Conservation (phyloP, 2,888 invertebrate species). For the Hemaris fuciformis region DNA sequence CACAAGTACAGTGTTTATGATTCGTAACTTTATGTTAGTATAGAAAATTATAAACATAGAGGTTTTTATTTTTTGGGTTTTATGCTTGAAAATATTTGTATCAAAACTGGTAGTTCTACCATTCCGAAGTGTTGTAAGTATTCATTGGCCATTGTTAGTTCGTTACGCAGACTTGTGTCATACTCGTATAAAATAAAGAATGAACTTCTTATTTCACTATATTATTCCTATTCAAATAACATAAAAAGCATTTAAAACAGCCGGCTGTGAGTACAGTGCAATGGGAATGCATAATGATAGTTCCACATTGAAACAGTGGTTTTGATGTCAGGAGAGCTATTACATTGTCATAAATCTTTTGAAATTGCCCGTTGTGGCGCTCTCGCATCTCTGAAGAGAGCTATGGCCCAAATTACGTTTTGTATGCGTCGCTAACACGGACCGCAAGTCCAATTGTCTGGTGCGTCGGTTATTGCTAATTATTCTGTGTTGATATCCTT, state of each 20-base stretch:
- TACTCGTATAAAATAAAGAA: background rate
- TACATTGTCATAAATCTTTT: constrained; percentile 38
- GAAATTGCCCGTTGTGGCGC: constrained; percentile 29
- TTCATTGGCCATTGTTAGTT: background rate
- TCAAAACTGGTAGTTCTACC: no score
- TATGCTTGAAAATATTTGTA: no score
- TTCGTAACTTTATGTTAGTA: no score
- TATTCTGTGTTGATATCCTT: background rate
- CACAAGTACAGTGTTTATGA: no score
- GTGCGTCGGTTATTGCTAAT: background rate
- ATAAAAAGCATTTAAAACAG: constrained; percentile 7
- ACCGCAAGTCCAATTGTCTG: constrained; percentile 6
- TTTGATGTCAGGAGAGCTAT: constrained; percentile 27
- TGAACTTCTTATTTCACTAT: background rate
- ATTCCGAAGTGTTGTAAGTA: no score
- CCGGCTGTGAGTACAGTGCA: constrained; percentile 18
- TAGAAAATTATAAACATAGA: no score
- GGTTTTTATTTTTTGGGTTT: no score
- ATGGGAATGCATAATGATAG: constrained; percentile 28
- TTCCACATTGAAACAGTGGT: constrained; percentile 17
- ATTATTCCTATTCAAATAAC: background rate
- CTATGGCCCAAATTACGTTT: constrained; percentile 44
- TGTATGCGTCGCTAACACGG: constrained; percentile 33
- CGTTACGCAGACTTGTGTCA: background rate
- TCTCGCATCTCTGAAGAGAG: constrained; percentile 10